Percentiles rank a stretch among this genome's conserved stretches.
Conservation (phyloP, 2,797 vertebrate species). For the Acipenser transmontanus region DNA sequence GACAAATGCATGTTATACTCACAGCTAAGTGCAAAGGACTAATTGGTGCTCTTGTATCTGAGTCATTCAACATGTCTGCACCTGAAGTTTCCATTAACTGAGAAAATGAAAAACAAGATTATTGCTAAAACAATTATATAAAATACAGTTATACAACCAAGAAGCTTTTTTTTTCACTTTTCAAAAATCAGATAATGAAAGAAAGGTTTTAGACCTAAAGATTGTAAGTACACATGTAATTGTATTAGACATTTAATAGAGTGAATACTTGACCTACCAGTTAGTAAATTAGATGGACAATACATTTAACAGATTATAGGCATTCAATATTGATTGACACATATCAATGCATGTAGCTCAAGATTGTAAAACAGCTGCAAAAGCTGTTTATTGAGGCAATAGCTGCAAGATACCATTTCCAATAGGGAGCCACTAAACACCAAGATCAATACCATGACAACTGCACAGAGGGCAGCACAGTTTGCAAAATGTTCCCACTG, state of each 20-base stretch:
- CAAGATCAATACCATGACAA: no score
- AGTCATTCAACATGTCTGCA: constrained; percentile 86
- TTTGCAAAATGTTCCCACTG: no score
- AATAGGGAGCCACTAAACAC: no score
- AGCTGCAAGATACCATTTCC: no score
- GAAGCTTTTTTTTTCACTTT: background rate
- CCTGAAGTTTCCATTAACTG: constrained; percentile 96
- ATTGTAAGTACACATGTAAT: no score
- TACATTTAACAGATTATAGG: background rate
- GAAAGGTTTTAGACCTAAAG: no score
- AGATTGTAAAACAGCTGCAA: background rate
- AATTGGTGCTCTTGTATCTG: constrained; percentile 82
- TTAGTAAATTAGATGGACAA: no score
- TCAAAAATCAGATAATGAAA: no score
- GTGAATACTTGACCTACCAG: no score
- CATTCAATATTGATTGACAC: constrained; percentile 1
- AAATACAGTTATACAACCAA: background rate
- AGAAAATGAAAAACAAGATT: constrained; percentile 32
- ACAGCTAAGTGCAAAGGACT: constrained; percentile 95
- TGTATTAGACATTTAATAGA: no score
- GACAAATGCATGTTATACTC: constrained; percentile 48
- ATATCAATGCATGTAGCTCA: background rate
- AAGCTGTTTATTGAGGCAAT: no score
- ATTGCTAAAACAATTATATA: background rate
- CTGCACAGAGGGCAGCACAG: no score